phyloP scores from a whole-genome alignment of 2,888 invertebrate genomes.

The Amitus sp. region DNA sequence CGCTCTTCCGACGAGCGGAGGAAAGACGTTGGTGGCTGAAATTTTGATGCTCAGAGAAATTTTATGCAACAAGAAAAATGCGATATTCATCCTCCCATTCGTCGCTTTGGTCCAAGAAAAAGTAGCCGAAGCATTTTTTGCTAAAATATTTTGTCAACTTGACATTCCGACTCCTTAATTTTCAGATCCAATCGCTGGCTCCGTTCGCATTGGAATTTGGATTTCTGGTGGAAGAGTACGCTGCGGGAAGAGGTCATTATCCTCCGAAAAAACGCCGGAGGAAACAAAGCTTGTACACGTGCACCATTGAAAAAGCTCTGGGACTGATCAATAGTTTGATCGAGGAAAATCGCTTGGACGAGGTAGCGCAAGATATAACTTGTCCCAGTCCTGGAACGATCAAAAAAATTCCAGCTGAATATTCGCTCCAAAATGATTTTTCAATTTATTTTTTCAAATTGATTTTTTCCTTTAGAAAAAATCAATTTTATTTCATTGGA shows the following conservation, averaged over 20 bases:
- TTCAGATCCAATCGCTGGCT: conserved; percentile 81
- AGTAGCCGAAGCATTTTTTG: conserved; percentile 66
- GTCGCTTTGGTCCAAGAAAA: conserved; percentile 98
- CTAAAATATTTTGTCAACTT: not conserved
- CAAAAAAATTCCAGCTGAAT: too few species aligned
- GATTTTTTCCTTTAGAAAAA: too few species aligned
- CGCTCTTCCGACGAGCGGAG: conserved; percentile 95
- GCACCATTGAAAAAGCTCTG: conserved; percentile 95
- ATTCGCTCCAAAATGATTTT: too few species aligned
- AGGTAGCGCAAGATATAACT: too few species aligned
- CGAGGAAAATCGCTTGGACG: conserved; percentile 76
- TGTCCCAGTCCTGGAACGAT: too few species aligned
- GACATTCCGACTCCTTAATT: not conserved
- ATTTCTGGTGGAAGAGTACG: conserved; percentile 95
- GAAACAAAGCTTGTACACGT: conserved; percentile 85
- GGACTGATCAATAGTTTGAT: conserved; percentile 87
- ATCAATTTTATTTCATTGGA: too few species aligned
- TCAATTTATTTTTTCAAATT: too few species aligned
- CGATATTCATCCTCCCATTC: conserved; percentile 90
- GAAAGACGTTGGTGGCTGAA: conserved; percentile 97
- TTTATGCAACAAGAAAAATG: conserved; percentile 82
- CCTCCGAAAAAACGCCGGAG: conserved; percentile 84
- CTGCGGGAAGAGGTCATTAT: conserved; percentile 85
- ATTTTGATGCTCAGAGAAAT: conserved; percentile 90
- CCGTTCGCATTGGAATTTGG: conserved; percentile 88